Conservation (phyloP, 2,797 vertebrate genomes). For the Lagorchestes hirsutus region DNA sequence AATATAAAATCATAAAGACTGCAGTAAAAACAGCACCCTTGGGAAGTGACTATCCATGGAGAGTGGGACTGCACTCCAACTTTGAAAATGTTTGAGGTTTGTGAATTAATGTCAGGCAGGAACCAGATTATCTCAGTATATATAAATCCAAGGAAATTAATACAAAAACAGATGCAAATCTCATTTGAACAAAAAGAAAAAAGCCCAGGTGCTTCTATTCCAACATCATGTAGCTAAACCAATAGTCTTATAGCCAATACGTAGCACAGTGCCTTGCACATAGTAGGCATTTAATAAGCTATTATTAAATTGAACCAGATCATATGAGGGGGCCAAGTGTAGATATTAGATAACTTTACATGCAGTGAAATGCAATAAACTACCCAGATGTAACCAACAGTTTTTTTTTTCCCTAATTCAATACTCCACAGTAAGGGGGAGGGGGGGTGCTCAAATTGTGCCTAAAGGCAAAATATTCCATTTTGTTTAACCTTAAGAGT, state of each 20-base stretch:
- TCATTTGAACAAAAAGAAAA: constrained; percentile 45
- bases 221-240: not conserved
- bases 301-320: not conserved
- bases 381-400: constrained; percentile 60
- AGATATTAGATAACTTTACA: constrained; percentile 4
- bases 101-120: constrained; percentile 79
- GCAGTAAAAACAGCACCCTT: constrained; percentile 82
- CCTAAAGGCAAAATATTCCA: constrained; percentile 56
- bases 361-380: constrained; percentile 31
- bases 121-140: constrained; percentile 70
- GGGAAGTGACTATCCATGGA: constrained; percentile 82
- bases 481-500: constrained; percentile 50
- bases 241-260: not conserved
- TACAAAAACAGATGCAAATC: constrained; percentile 27
- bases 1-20: constrained; percentile 85
- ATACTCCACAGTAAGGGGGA: not conserved
- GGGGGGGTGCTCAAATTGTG: constrained; percentile 33
- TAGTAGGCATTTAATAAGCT: not conserved
- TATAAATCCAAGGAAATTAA: constrained; percentile 70
- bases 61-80: constrained; percentile 74
- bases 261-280: not conserved
- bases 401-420: constrained; percentile 67
- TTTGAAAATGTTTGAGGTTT: constrained; percentile 79
- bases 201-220: constrained; percentile 29
- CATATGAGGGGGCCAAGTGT: constrained; percentile 17